Evolutionary conservation across 2,797 vertebrate genomes (phyloP).

Genomic region (Okamejei kenojei): DNA sequence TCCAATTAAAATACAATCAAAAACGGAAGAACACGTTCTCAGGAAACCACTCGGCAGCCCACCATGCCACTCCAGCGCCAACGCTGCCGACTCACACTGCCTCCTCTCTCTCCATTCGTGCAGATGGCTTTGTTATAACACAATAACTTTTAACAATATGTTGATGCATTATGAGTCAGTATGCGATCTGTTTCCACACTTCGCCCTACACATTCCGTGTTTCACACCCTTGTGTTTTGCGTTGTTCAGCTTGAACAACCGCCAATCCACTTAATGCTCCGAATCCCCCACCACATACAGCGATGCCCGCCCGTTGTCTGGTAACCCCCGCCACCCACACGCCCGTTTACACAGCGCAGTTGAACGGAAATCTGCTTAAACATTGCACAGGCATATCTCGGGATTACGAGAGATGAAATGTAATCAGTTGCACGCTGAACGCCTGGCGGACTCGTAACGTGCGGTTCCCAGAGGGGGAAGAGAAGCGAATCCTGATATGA

Average conservation of each 20-base stretch:
- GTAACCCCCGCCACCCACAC: background rate
- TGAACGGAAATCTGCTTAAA: background rate
- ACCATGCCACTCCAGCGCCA: background rate
- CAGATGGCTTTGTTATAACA: conserved; percentile 32
- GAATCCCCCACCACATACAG: background rate
- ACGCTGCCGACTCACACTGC: background rate
- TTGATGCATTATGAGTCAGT: conserved; percentile 23
- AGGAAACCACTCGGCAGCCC: background rate
- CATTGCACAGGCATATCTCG: background rate
- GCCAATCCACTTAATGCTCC: background rate
- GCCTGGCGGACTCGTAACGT: too few relatives aligned
- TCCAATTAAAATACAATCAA: background rate
- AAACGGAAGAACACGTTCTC: background rate
- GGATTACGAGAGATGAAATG: background rate
- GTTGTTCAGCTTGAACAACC: background rate
- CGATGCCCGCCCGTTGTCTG: background rate
- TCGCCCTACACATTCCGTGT: background rate
- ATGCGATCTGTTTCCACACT: conserved; percentile 4
- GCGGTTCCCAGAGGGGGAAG: background rate
- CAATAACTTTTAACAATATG: conserved; percentile 24
- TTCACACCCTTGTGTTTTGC: background rate
- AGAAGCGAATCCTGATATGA: background rate
- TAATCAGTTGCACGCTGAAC: background rate
- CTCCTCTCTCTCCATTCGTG: background rate
- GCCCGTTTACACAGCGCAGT: background rate